Base-by-base conservation (phyloP, 2,888 invertebrate genomes). In the Drosophila putrida region DNA sequence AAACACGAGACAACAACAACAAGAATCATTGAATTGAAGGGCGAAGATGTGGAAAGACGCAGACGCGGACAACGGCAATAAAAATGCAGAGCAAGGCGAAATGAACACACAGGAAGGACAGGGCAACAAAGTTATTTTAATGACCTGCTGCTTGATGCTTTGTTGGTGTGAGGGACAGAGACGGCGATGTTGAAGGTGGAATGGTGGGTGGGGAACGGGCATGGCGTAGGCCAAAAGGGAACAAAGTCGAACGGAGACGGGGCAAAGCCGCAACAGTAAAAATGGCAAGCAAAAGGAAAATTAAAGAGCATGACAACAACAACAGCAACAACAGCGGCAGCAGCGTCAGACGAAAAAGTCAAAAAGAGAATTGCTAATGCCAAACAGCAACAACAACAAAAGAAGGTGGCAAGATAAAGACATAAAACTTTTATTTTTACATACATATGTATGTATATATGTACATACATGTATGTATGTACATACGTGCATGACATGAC, bases 111-210 rank as follows among this genome's bases (percentile, higher is more conserved):
- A 82, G 78, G 83, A 82, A 85, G 82, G 78, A 77, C 81, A 80
- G 68, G 72, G 80, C 88, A 85, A 87, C 84, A 87, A 87, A 82
- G 84, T 87, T 84, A 87, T 84, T 80, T 80, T 87, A 87, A 84
- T 87, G 84, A 85, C 88, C 82, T 86, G 82, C 87, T 70, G 81
- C 55, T 62, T 62, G 63, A 27, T 53, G 58, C 9, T 33, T 64
- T 75, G 80, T 76, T 60, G 66, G 59, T 63, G 64, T 35, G 41
- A 39, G 8, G 8, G 25, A 13, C 44, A 15, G 28, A 4, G n/a
- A 35, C 6, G 38, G 9, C 31, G 10, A n/a, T 10, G 4, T 6
- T 2, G 31, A 31, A 31, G 20, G 2, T 3, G 9, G 6, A 5
- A 11, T 6, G 28, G 10, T 9, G 44, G 11, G 20, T n/a, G 13